Evolutionary conservation across 2,888 invertebrate genomes (phyloP).

Genomic region (Ormyrus pomaceus): DNA sequence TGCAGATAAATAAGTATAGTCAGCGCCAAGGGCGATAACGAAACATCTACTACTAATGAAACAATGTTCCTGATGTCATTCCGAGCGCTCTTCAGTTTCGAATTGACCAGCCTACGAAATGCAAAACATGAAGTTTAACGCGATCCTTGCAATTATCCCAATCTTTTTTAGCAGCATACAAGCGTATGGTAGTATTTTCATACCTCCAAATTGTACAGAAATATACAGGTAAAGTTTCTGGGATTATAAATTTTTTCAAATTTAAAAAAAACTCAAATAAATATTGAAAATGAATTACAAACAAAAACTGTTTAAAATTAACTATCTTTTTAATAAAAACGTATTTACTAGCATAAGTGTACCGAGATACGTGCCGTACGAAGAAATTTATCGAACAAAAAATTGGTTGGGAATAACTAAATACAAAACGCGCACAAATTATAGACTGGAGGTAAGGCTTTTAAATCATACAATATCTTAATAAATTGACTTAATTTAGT

Average conservation of each 20-base stretch:
- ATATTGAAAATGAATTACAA: too few relatives aligned
- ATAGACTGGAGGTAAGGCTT: slow-evolving; percentile 55
- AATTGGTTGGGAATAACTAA: slow-evolving; percentile 36
- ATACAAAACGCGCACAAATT: slow-evolving; percentile 56
- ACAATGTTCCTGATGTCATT: slow-evolving; percentile 15
- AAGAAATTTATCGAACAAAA: slow-evolving; percentile 55
- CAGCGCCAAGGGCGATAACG: slow-evolving; percentile 41
- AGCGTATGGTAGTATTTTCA: background rate
- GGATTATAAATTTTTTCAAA: background rate
- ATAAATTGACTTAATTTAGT: background rate
- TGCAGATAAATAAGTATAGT: slow-evolving; percentile 47
- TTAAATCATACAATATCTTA: background rate
- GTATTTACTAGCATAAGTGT: slow-evolving; percentile 36
- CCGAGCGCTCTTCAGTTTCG: slow-evolving; percentile 14
- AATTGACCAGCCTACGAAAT: background rate
- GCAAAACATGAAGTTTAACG: slow-evolving; percentile 25
- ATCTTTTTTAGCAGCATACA: background rate
- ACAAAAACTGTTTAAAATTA: too few relatives aligned
- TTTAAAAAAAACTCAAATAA: background rate
- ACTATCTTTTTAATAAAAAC: background rate
- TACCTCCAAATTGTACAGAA: slow-evolving; percentile 30
- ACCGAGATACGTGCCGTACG: slow-evolving; percentile 59
- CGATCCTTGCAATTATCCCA: slow-evolving; percentile 7
- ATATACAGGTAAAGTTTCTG: slow-evolving; percentile 46
- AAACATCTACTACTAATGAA: slow-evolving; percentile 14